phyloP scores from a whole-genome alignment of 2,888 invertebrate genomes.

The Meghimatium bilineatum region DNA sequence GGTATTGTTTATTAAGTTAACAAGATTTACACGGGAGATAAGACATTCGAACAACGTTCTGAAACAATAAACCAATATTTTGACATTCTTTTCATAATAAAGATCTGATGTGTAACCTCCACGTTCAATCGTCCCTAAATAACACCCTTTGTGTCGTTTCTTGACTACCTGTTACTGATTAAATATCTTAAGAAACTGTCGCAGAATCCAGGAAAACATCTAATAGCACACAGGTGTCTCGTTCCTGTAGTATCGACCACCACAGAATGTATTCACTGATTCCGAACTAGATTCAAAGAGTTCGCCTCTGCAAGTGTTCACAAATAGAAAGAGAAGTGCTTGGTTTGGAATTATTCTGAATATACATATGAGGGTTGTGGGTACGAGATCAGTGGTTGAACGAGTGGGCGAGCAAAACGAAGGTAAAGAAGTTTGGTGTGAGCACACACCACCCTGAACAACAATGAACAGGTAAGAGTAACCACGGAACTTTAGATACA shows the following conservation, averaged over 20 bases:
- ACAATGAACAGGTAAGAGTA: too few species aligned
- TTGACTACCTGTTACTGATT: neutral
- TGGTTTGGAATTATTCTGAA: neutral
- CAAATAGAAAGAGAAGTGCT: neutral
- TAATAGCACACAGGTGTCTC: neutral
- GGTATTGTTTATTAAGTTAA: too few species aligned
- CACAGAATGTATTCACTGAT: neutral
- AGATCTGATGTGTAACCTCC: too few species aligned
- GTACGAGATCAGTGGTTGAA: neutral
- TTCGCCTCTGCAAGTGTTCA: neutral
- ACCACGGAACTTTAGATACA: too few species aligned
- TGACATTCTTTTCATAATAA: too few species aligned
- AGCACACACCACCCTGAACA: too few species aligned
- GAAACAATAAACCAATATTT: too few species aligned
- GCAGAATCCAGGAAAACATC: neutral
- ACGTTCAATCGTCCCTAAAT: neutral
- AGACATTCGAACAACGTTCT: too few species aligned
- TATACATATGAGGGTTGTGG: neutral
- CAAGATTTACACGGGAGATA: too few species aligned
- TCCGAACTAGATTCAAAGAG: neutral
- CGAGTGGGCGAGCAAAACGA: neutral
- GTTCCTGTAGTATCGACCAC: neutral
- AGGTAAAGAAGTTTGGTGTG: neutral
- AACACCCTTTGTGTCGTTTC: neutral
- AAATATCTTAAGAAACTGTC: neutral